A percentile compares a stretch with the other conserved stretches of the same genome.
These are phyloP conservation scores for Tachina lurida DNA, from an alignment of 2,888 invertebrate species.

Conservation along the genomic window DNA sequence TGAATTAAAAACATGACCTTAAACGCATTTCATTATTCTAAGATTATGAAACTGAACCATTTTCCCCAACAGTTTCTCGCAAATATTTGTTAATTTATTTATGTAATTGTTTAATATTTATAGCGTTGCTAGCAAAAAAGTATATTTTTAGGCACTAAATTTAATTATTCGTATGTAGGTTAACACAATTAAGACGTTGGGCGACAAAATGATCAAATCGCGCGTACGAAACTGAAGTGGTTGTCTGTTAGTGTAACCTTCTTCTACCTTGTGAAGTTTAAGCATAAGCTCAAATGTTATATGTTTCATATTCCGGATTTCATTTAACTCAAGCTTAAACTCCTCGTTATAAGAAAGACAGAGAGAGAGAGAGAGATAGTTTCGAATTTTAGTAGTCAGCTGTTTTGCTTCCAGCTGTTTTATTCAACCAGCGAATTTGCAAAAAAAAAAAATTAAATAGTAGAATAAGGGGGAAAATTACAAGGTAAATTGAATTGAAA, in stretches of 20 bases:
- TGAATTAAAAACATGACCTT: neutral
- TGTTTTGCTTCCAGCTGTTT: too few relatives aligned
- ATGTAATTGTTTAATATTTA: slow-evolving; percentile 36
- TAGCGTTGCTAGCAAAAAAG: slow-evolving; percentile 65
- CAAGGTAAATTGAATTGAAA: too few relatives aligned
- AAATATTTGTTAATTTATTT: neutral
- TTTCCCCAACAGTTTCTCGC: neutral
- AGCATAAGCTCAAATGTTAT: neutral
- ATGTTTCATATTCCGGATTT: too few relatives aligned
- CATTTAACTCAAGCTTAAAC: too few relatives aligned
- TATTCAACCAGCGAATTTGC: too few relatives aligned
- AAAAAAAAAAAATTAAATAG: too few relatives aligned
- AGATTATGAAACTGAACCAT: neutral
- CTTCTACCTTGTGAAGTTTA: neutral
- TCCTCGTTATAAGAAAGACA: too few relatives aligned
- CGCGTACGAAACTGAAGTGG: neutral
- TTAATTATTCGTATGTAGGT: slow-evolving; percentile 48
- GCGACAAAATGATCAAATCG: neutral
- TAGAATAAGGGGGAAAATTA: too few relatives aligned
- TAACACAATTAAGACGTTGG: slow-evolving; percentile 39
- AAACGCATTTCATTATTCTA: neutral
- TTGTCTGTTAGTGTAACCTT: neutral
- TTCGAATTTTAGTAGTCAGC: too few relatives aligned
- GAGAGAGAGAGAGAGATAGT: too few relatives aligned
- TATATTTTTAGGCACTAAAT: slow-evolving; percentile 69